Percentiles rank a stretch among this genome's conserved stretches.
These are phyloP conservation scores for Anguilla megastoma DNA, from an alignment of 2,797 vertebrate species.

Conservation along the genomic window DNA sequence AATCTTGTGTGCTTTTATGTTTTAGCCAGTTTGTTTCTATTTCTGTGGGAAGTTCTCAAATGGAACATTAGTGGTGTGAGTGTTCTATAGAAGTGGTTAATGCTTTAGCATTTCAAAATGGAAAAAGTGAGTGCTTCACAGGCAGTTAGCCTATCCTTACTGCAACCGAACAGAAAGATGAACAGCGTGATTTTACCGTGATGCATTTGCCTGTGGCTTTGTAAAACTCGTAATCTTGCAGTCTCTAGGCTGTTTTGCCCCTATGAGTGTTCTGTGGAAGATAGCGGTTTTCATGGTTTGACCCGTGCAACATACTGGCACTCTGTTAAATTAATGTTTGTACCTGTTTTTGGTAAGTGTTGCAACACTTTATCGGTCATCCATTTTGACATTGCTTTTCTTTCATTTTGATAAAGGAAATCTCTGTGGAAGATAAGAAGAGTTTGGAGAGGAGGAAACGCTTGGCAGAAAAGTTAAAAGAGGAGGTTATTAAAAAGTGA, in stretches of 20 bases:
- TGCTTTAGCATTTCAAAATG: neutral
- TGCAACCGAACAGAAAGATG: neutral
- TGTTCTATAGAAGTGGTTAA: neutral
- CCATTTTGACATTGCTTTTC: neutral
- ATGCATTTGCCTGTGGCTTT: neutral
- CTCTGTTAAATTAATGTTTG: neutral
- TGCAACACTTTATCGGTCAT: neutral
- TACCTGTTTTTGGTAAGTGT: no score
- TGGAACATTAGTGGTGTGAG: neutral
- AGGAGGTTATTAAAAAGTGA: conserved; percentile 18
- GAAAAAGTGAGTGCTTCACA: neutral
- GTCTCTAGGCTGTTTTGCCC: neutral
- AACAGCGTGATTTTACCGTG: neutral
- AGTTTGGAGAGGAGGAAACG: neutral
- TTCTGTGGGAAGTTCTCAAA: neutral
- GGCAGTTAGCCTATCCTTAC: neutral
- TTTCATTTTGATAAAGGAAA: neutral
- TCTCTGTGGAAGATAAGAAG: neutral
- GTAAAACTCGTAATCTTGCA: neutral
- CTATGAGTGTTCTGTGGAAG: neutral
- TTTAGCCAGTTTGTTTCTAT: neutral
- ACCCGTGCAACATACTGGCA: neutral
- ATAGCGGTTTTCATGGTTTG: neutral
- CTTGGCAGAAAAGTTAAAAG: conserved; percentile 6
- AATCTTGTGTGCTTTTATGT: neutral